Evolutionary conservation across 1,140 invertebrate genomes (phyloP).

Genomic region (Eulimnadia texana): DNA sequence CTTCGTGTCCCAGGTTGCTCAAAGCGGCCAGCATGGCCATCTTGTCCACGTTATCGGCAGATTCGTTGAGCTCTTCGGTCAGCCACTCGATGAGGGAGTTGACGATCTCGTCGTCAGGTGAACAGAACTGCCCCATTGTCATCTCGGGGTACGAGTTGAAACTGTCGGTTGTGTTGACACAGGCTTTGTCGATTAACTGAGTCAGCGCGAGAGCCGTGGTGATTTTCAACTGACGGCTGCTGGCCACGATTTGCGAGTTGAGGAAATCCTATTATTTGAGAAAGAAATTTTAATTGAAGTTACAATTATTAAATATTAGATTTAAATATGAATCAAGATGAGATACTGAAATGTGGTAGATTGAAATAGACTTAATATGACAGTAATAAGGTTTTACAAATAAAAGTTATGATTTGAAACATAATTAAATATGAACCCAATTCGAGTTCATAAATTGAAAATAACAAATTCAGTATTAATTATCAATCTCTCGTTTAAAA

Average conservation of each 20-base stretch:
- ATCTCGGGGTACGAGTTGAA: constrained; percentile 20
- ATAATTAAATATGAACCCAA: too few relatives aligned
- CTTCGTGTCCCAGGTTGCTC: constrained; percentile 22
- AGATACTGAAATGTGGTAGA: background rate
- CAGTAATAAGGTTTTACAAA: too few relatives aligned
- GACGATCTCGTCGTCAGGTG: constrained; percentile 10
- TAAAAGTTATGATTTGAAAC: too few relatives aligned
- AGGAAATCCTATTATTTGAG: constrained; percentile 19
- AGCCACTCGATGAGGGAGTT: constrained; percentile 19
- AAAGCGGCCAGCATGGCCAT: constrained; percentile 19
- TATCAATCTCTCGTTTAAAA: too few relatives aligned
- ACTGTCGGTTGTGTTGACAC: constrained; percentile 19
- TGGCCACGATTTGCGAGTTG: constrained; percentile 9
- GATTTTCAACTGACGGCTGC: constrained; percentile 17
- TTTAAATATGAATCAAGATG: background rate
- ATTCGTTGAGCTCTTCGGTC: constrained; percentile 17
- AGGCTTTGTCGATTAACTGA: constrained; percentile 21
- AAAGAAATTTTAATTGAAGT: background rate
- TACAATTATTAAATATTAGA: background rate
- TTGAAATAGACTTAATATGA: background rate
- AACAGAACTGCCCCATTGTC: constrained; percentile 22
- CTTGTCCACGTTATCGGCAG: constrained; percentile 4
- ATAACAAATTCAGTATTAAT: too few relatives aligned
- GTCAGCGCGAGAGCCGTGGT: constrained; percentile 20
- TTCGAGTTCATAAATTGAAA: too few relatives aligned